Conservation (phyloP, 2,113 vertebrate genomes). For the Coracopsis vasa region DNA sequence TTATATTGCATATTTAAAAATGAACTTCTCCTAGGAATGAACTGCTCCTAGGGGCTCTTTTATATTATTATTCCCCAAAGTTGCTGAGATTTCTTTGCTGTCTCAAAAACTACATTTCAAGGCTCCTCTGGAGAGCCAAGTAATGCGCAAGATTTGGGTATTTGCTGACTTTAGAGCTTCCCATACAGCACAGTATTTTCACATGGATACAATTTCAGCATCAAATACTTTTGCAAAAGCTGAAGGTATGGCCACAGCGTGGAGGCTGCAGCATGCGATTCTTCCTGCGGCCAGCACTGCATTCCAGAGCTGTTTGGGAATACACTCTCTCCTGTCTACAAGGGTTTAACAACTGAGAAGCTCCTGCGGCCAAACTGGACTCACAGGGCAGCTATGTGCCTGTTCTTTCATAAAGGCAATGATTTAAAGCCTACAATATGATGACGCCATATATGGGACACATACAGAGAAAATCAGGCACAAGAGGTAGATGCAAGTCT, state of each 20-base stretch:
- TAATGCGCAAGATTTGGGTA: not conserved
- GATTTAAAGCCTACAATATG: not conserved
- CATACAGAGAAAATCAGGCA: not conserved
- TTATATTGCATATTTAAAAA: not conserved
- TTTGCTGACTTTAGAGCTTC: not conserved
- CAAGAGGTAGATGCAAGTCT: not conserved
- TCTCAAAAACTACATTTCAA: not conserved
- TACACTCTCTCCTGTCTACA: not conserved
- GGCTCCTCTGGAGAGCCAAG: not conserved
- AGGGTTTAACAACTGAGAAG: not conserved
- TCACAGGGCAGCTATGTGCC: not conserved
- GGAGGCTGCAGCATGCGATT: not conserved
- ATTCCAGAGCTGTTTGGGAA: conserved; percentile 6
- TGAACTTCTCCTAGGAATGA: not conserved
- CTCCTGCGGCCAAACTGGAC: not conserved
- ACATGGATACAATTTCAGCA: not conserved
- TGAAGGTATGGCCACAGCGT: not conserved
- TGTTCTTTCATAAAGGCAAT: not conserved
- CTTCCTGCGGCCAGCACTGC: not conserved
- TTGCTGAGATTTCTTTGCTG: not conserved
- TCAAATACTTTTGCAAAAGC: not conserved
- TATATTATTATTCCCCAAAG: not conserved
- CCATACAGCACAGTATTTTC: not conserved
- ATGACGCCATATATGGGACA: not conserved
- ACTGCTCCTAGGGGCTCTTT: not conserved